Evolutionary conservation across 2,888 invertebrate species (phyloP).

Genomic region (Caenorhabditis becei): DNA sequence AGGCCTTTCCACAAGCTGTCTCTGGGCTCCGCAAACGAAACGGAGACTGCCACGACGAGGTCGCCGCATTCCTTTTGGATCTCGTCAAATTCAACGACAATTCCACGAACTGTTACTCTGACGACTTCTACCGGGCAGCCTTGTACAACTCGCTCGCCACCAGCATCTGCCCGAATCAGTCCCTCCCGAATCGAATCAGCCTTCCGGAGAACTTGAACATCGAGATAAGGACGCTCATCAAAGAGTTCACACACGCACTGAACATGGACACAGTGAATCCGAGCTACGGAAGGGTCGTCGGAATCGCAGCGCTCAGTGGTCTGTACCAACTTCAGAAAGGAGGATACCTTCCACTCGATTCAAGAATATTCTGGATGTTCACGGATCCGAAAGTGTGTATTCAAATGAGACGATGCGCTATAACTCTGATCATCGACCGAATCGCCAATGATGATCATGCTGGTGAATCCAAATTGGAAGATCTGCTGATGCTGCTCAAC

Average conservation of each 20-base stretch:
- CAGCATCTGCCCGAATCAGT: constrained; percentile 36
- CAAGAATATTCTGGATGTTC: constrained; percentile 77
- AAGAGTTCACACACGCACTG: constrained; percentile 92
- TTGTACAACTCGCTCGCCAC: constrained; percentile 86
- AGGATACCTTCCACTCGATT: constrained; percentile 74
- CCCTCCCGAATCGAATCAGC: constrained; percentile 23
- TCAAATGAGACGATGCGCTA: constrained; percentile 72
- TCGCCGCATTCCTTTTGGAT: constrained; percentile 92
- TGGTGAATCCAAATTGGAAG: constrained; percentile 30
- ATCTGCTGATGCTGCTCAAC: constrained; percentile 57
- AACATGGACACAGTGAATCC: constrained; percentile 94
- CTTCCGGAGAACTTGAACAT: constrained; percentile 61
- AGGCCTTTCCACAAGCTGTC: constrained; percentile 82
- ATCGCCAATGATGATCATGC: constrained; percentile 48
- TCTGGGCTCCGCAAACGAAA: constrained; percentile 81
- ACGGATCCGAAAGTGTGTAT: constrained; percentile 57
- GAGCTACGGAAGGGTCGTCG: constrained; percentile 77
- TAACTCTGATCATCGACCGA: constrained; percentile 71
- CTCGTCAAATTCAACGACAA: constrained; percentile 99
- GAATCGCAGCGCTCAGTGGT: constrained; percentile 88
- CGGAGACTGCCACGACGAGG: constrained; percentile 80
- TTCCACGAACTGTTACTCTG: constrained; percentile 87
- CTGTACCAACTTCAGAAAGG: constrained; percentile 85
- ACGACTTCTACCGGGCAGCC: constrained; percentile 91
- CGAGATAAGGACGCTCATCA: constrained; percentile 46